phyloP scores from a whole-genome alignment of 2,797 vertebrate species.

The Cetoscarus ocellatus region DNA sequence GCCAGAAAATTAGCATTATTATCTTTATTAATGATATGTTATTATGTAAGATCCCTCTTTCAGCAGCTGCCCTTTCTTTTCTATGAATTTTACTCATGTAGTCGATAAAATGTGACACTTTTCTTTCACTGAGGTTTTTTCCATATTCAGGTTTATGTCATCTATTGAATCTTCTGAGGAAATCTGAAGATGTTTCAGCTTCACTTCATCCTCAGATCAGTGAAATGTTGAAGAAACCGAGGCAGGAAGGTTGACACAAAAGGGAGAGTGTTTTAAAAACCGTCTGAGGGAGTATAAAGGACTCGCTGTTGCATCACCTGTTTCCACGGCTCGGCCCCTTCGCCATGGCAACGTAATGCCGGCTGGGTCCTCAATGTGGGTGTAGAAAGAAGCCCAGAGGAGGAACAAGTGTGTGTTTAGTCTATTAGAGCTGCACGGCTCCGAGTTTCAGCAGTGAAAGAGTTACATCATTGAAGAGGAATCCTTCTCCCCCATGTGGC shows the following conservation, averaged over 20 bases:
- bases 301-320: conserved; percentile 77
- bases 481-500: conserved; percentile 62
- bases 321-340: conserved; percentile 73
- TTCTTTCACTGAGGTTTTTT: conserved; percentile 1
- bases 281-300: conserved; percentile 62
- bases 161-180: not conserved
- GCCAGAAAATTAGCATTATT: conserved; percentile 20
- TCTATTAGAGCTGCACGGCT: conserved; percentile 67
- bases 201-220: conserved; percentile 15
- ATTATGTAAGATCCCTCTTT: conserved; percentile 1
- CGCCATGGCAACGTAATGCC: conserved; percentile 81
- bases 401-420: conserved; percentile 74
- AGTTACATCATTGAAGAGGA: conserved; percentile 80
- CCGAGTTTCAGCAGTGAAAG: conserved; percentile 66
- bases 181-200: conserved; percentile 1
- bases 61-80: conserved; percentile 26
- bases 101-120: not conserved
- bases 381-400: conserved; percentile 68
- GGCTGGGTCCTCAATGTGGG: conserved; percentile 72
- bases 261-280: conserved; percentile 61
- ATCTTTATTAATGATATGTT: no score
- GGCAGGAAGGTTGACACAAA: conserved; percentile 38
- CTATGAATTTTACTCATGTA: conserved; percentile 8
- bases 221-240: conserved; percentile 13
- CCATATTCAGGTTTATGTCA: conserved; percentile 2